Conservation (phyloP, 2,888 invertebrate species). For the Sylvicola cinctus region DNA sequence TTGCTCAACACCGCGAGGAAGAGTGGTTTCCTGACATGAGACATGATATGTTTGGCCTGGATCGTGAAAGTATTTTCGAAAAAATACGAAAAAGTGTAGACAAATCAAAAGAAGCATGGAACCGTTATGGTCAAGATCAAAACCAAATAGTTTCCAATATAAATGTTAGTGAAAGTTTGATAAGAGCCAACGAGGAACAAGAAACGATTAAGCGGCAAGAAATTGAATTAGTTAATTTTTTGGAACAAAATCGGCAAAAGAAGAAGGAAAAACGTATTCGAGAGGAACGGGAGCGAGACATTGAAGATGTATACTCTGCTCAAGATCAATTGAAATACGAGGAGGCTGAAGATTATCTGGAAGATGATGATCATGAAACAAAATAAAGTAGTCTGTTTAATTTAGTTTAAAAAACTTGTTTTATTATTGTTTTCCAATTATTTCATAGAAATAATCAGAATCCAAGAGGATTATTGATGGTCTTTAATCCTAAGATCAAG, state of each 20-base stretch:
- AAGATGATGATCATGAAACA: slow-evolving; percentile 11
- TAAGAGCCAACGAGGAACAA: slow-evolving; percentile 2
- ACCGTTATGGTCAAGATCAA: slow-evolving; percentile 11
- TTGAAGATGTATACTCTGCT: slow-evolving; percentile 8
- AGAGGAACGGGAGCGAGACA: slow-evolving; percentile 1
- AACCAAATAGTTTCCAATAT: not conserved
- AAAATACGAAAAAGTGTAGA: slow-evolving; percentile 30
- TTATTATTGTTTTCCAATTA: slow-evolving; percentile 3
- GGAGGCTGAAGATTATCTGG: slow-evolving; percentile 9
- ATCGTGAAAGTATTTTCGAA: slow-evolving; percentile 42
- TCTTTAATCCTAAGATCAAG: too few species aligned
- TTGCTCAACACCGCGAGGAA: slow-evolving; percentile 12
- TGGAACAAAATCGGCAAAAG: slow-evolving; percentile 3
- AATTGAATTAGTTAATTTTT: slow-evolving; percentile 2
- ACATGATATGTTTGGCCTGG: slow-evolving; percentile 45
- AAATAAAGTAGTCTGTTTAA: not conserved
- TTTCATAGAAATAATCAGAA: slow-evolving; percentile 6
- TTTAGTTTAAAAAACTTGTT: too few species aligned
- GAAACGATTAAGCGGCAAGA: slow-evolving; percentile 1
- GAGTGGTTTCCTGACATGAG: slow-evolving; percentile 45
- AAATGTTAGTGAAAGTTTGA: not conserved
- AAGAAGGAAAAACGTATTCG: not conserved
- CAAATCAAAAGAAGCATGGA: slow-evolving; percentile 34
- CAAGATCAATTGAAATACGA: slow-evolving; percentile 5
- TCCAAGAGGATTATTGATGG: not conserved